Percentiles rank a stretch among this genome's conserved stretches.
Conservation (phyloP, 2,113 vertebrate species). For the Natator depressus region DNA sequence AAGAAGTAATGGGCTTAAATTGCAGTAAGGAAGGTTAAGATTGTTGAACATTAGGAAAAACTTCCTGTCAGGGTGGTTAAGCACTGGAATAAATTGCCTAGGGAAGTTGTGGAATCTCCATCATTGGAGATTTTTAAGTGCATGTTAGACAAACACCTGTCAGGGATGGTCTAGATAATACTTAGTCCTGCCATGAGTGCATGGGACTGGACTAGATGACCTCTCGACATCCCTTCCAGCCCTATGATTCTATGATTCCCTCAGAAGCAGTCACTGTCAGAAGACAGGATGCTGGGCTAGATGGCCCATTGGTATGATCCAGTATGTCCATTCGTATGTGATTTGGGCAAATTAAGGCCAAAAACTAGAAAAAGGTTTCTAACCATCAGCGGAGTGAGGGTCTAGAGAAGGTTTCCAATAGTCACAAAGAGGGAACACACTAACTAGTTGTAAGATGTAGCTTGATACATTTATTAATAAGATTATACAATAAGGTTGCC, state of each 20-base stretch:
- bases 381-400: neutral
- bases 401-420: neutral
- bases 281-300: neutral
- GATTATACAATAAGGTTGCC: neutral
- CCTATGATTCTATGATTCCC: neutral
- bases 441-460: neutral
- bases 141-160: too few relatives aligned
- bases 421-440: neutral
- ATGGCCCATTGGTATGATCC: neutral
- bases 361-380: neutral
- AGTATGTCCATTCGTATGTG: neutral
- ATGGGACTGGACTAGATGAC: too few relatives aligned
- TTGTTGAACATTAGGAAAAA: too few relatives aligned
- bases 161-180: too few relatives aligned
- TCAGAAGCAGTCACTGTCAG: neutral
- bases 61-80: too few relatives aligned
- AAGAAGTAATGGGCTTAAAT: too few relatives aligned
- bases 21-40: too few relatives aligned
- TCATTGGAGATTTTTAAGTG: too few relatives aligned
- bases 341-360: neutral
- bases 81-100: too few relatives aligned
- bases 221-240: too few relatives aligned
- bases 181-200: too few relatives aligned
- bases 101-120: too few relatives aligned
- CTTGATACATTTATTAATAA: neutral